Evolutionary conservation across 1,140 invertebrate genomes (phyloP).

Genomic region (Mercenaria mercenaria): DNA sequence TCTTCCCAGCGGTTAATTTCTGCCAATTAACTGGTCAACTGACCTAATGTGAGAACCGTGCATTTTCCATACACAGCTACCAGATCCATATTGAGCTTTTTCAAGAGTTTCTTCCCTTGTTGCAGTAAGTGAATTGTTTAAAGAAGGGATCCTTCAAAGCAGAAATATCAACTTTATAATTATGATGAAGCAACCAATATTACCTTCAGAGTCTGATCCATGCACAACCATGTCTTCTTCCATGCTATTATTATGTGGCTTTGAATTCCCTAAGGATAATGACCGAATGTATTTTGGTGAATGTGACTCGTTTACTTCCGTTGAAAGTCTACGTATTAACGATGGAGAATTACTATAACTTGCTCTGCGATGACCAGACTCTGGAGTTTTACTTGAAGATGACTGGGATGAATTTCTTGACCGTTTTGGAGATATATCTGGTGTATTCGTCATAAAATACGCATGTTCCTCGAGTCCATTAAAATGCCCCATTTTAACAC

Average conservation of each 20-base stretch:
- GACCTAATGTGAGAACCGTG: no score
- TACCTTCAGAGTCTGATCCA: conserved; percentile 51
- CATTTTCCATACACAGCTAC: no score
- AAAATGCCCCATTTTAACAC: conserved; percentile 62
- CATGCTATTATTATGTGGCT: background rate
- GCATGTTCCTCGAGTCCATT: conserved; percentile 58
- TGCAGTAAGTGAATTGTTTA: no score
- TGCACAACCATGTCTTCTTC: conserved; percentile 21
- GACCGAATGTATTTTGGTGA: conserved; percentile 2
- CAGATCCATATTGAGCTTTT: no score
- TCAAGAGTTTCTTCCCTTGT: no score
- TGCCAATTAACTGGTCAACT: no score
- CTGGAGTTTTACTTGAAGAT: conserved; percentile 35
- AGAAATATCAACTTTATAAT: no score
- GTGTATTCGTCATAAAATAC: conserved; percentile 1
- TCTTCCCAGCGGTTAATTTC: no score
- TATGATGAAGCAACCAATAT: no score
- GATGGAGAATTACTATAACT: background rate
- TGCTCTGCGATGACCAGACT: background rate
- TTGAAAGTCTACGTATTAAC: conserved; percentile 30
- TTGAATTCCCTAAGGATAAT: background rate
- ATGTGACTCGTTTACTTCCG: background rate
- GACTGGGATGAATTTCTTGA: conserved; percentile 8
- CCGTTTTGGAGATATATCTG: background rate
- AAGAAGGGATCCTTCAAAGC: no score